These are phyloP conservation scores for Stegodyphus mimosarum DNA, from an alignment of 1,140 invertebrate genomes.

Conservation along the genomic window DNA sequence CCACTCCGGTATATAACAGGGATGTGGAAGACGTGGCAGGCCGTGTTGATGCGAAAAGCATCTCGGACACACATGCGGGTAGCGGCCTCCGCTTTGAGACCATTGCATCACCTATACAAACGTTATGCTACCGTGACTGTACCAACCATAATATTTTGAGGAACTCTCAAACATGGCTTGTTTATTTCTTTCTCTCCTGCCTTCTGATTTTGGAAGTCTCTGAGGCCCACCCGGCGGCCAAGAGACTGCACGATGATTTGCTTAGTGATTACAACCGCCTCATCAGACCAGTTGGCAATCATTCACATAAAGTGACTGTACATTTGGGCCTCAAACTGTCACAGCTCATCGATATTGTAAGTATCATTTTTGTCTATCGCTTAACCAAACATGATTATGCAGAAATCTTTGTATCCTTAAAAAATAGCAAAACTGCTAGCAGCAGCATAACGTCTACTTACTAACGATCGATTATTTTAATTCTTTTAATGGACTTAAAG, in stretches of 20 bases:
- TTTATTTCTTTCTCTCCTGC: not conserved
- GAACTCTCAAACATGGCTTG: not conserved
- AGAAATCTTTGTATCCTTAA: too few species aligned
- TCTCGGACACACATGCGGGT: conserved; percentile 20
- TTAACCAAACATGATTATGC: not conserved
- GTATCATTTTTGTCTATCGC: conserved; percentile 62
- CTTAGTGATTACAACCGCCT: conserved; percentile 70
- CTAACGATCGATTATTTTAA: too few species aligned
- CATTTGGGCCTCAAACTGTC: conserved; percentile 71
- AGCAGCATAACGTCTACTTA: too few species aligned
- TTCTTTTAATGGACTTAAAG: too few species aligned
- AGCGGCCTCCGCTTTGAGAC: not conserved
- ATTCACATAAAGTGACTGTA: conserved; percentile 70
- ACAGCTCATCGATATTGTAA: conserved; percentile 73
- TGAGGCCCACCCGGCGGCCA: conserved; percentile 64
- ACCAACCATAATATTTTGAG: not conserved
- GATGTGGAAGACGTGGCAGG: conserved; percentile 39
- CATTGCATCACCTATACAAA: conserved; percentile 21
- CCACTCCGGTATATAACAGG: conserved; percentile 37
- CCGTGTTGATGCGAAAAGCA: conserved; percentile 38
- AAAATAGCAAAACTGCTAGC: too few species aligned
- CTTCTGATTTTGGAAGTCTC: conserved; percentile 10
- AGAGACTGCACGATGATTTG: conserved; percentile 67
- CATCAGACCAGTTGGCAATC: conserved; percentile 71
- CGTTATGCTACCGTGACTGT: not conserved